Evolutionary conservation across 2,888 invertebrate genomes (phyloP).

Genomic region (Eretmocerus hayati): DNA sequence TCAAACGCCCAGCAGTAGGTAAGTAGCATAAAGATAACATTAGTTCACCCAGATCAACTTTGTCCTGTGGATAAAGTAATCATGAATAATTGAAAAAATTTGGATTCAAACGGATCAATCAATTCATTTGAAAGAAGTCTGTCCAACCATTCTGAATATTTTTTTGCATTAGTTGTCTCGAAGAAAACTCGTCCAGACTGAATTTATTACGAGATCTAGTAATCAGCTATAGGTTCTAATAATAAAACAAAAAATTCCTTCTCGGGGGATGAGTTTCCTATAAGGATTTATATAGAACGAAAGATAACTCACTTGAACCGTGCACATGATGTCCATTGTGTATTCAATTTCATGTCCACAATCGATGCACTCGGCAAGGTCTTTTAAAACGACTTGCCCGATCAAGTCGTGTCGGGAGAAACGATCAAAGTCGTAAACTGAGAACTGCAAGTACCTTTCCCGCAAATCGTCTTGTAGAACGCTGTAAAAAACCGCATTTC

Average conservation of each 20-base stretch:
- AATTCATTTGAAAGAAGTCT: no score
- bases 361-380: constrained; percentile 70
- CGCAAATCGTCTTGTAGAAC: constrained; percentile 70
- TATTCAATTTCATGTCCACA: constrained; percentile 75
- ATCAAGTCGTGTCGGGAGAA: constrained; percentile 83
- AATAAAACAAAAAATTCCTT: no score
- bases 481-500: constrained; percentile 45
- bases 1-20: constrained; percentile 83
- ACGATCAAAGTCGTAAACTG: constrained; percentile 82
- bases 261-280: no score
- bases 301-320: constrained; percentile 57
- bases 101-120: no score
- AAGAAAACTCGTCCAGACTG: no score
- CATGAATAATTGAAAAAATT: not conserved
- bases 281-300: no score
- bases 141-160: no score
- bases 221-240: no score
- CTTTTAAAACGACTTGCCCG: constrained; percentile 75
- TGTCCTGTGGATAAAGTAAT: constrained; percentile 54
- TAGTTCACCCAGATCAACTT: constrained; percentile 82
- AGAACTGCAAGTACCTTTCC: constrained; percentile 73
- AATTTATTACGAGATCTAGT: no score
- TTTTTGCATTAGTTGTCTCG: no score
- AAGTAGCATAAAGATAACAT: constrained; percentile 88
- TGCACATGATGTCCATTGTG: constrained; percentile 76